These are phyloP conservation scores for Pluvianellus socialis DNA, from an alignment of 2,113 vertebrate genomes.

Conservation along the genomic window DNA sequence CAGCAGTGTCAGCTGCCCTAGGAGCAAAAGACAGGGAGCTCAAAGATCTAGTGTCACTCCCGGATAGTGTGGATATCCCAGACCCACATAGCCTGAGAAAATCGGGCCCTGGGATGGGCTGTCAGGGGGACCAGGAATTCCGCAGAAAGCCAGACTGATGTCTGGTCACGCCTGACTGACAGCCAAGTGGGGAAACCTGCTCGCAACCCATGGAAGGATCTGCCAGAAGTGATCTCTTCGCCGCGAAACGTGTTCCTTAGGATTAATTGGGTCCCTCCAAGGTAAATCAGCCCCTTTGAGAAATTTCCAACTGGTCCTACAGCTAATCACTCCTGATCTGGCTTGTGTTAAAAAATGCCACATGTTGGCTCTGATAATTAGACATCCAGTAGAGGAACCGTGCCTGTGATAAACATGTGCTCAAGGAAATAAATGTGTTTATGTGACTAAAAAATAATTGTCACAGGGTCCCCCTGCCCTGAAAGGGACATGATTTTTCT, in stretches of 20 bases:
- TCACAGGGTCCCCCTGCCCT: neutral
- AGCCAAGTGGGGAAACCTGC: neutral
- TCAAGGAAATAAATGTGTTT: neutral
- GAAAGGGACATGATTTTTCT: neutral
- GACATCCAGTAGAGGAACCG: neutral
- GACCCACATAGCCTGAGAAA: neutral
- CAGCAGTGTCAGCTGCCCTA: neutral
- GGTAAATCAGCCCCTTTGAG: neutral
- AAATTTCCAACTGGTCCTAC: neutral
- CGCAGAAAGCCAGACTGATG: neutral
- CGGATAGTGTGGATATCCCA: neutral
- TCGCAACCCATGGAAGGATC: rapidly evolving
- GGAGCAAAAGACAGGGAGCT: neutral
- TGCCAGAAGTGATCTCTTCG: neutral
- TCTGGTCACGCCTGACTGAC: neutral
- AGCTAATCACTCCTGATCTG: neutral
- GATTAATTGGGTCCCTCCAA: neutral
- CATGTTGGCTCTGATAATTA: neutral
- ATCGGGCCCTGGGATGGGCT: neutral
- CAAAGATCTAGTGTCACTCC: neutral
- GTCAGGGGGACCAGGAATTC: neutral
- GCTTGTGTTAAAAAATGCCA: neutral
- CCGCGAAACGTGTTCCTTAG: neutral
- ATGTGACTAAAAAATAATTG: neutral
- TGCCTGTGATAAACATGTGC: neutral